Conservation (phyloP, 1,140 invertebrate genomes). For the Drosophila subpulchrella region DNA sequence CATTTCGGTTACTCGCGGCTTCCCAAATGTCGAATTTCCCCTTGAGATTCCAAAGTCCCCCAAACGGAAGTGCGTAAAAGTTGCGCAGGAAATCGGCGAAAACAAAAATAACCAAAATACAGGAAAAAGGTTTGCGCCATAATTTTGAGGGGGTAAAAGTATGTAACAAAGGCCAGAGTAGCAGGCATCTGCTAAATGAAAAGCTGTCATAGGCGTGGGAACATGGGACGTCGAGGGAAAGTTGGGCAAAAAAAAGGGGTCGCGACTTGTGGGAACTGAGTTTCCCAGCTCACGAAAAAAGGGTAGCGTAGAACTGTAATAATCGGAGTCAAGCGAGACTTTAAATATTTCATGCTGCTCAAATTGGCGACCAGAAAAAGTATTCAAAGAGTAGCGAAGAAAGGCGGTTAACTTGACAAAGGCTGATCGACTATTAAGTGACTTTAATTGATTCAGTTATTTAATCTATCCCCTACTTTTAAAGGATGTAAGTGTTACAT, state of each 20-base stretch:
- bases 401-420: background rate
- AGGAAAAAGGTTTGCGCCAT: conserved; percentile 55
- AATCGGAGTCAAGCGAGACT: conserved; percentile 78
- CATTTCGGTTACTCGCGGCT: conserved; percentile 58
- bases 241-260: background rate
- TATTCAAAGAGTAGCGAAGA: conserved; percentile 15
- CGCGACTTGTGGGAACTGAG: background rate
- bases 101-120: conserved; percentile 42
- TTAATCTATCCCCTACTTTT: too few relatives aligned
- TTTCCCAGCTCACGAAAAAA: conserved; percentile 5
- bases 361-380: conserved; percentile 71
- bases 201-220: conserved; percentile 46
- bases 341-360: conserved; percentile 79
- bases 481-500: background rate
- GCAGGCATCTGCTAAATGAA: conserved; percentile 43
- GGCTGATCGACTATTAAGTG: conserved; percentile 4
- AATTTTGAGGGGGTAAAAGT: conserved; percentile 51
- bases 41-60: conserved; percentile 15
- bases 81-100: conserved; percentile 61
- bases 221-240: conserved; percentile 11
- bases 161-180: conserved; percentile 57
- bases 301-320: conserved; percentile 53
- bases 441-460: background rate
- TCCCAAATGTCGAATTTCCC: conserved; percentile 8
- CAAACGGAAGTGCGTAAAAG: conserved; percentile 67